A percentile compares a stretch with the other conserved stretches of the same genome.
Conservation (phyloP, 2,888 invertebrate genomes). For the Dasysyrphus albostriatus region DNA sequence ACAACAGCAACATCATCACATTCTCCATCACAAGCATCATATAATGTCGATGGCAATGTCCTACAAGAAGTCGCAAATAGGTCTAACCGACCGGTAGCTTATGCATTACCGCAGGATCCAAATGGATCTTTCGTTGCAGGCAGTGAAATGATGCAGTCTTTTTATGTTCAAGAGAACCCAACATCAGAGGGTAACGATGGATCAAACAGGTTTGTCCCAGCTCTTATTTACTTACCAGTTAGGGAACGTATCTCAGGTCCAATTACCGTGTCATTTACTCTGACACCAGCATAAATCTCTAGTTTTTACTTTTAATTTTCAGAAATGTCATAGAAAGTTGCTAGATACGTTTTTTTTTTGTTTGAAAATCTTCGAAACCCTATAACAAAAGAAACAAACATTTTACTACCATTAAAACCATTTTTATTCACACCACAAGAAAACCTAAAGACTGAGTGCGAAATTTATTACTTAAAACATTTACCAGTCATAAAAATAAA, state of each 20-base stretch:
- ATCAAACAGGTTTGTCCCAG: conserved; percentile 90
- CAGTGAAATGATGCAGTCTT: conserved; percentile 93
- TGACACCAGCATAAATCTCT: conserved; percentile 92
- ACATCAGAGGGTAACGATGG: conserved; percentile 58
- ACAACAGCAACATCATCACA: conserved; percentile 59
- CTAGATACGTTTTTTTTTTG: conserved; percentile 31
- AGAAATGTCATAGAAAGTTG: conserved; percentile 48
- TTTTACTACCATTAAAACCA: background rate
- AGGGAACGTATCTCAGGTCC: conserved; percentile 93
- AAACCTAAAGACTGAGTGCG: conserved; percentile 73
- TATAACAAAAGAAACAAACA: conserved; percentile 8
- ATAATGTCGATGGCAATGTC: conserved; percentile 67
- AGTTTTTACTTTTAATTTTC: conserved; percentile 44
- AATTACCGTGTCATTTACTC: conserved; percentile 95
- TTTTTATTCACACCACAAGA: conserved; percentile 53
- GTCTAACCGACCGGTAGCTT: conserved; percentile 85
- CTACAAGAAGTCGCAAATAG: conserved; percentile 82
- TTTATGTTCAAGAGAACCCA: conserved; percentile 89
- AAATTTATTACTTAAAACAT: conserved; percentile 66
- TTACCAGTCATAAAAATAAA: conserved; percentile 56
- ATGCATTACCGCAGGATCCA: conserved; percentile 86
- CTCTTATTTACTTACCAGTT: conserved; percentile 97
- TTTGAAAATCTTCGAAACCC: conserved; percentile 1
- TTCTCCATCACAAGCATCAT: conserved; percentile 27
- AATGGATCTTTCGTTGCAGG: conserved; percentile 77